Evolutionary conservation across 2,888 invertebrate species (phyloP).

Genomic region (Yponomeuta sedellus): DNA sequence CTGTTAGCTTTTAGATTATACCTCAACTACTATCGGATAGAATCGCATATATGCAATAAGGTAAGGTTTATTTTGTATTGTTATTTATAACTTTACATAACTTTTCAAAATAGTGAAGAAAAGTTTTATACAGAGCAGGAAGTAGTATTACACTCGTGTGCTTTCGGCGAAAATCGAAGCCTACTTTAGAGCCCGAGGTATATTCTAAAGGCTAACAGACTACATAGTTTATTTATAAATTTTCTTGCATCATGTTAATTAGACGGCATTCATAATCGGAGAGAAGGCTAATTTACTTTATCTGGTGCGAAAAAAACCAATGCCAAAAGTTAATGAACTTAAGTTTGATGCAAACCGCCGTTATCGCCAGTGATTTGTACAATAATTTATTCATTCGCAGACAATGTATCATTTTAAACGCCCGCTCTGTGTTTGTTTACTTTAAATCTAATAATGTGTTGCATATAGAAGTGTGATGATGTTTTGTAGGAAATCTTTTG

Average conservation of each 20-base stretch:
- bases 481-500: conserved; percentile 6
- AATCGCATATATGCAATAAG: too few species aligned
- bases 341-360: not conserved
- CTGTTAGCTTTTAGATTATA: too few species aligned
- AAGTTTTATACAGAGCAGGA: too few species aligned
- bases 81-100: too few species aligned
- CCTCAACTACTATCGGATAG: too few species aligned
- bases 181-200: too few species aligned
- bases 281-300: not conserved
- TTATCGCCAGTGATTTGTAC: conserved; percentile 35
- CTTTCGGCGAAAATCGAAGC: too few species aligned
- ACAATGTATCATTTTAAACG: conserved; percentile 44
- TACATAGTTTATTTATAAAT: too few species aligned
- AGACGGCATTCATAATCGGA: not conserved
- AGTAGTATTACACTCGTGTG: too few species aligned
- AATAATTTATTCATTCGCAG: conserved; percentile 49
- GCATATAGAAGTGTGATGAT: conserved; percentile 19
- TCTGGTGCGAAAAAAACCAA: not conserved
- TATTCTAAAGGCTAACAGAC: too few species aligned
- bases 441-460: conserved; percentile 6
- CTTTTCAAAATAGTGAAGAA: too few species aligned
- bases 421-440: conserved; percentile 29
- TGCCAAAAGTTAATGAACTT: conserved; percentile 34
- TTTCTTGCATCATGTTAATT: not conserved
- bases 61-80: too few species aligned